Base-by-base conservation (phyloP, 2,888 invertebrate species). In the Colletes collaris region DNA sequence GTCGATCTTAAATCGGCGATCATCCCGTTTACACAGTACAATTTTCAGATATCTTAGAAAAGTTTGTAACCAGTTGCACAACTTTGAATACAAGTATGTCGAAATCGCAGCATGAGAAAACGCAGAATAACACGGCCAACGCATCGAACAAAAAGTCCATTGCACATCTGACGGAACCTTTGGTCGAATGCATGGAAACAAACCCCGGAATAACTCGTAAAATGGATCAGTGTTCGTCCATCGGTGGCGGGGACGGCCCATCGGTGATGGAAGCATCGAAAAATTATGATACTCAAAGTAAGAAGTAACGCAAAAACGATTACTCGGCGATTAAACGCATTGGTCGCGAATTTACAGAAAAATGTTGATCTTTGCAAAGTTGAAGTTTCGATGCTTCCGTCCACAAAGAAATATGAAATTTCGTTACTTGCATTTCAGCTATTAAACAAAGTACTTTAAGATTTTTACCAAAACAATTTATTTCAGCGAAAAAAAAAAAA, bases 191-290 rank as follows among this genome's bases (percentile, higher is more conserved):
- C 8, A 75, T 81, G 8, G 55, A 67, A 40, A 67, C 59, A 0
- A 70, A 71, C 6, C 65, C 81, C 1, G 63, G 64, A 8, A 52
- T 76, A 44, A 64, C 64, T 27, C 64, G 52, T 53, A 55, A 79
- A 67, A 49, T 66, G 11, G 86, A 81, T 3, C 87, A 88, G 46
- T 88, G 79, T 69, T 91, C 90, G 4, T 72, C 80, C 10, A 84
- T 81, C 6, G 90, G 88, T 1, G 90, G 89, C 37, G 91, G 91
- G 8, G 90, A 91, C 62, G 90, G 89, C 16, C 89, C 90, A 1
- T 88, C 89, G 5, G 58, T 83, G 11, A 80, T 89, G 5, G 81
- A 85, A 84, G 86, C 44, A 11, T 83, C 89, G 35, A 87, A 88
- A 58, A 83, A 16, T 55, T 78, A 79, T 5, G 50, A 70, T 4